Conservation (phyloP, 2,113 vertebrate genomes). For the Notiomystis cincta region DNA sequence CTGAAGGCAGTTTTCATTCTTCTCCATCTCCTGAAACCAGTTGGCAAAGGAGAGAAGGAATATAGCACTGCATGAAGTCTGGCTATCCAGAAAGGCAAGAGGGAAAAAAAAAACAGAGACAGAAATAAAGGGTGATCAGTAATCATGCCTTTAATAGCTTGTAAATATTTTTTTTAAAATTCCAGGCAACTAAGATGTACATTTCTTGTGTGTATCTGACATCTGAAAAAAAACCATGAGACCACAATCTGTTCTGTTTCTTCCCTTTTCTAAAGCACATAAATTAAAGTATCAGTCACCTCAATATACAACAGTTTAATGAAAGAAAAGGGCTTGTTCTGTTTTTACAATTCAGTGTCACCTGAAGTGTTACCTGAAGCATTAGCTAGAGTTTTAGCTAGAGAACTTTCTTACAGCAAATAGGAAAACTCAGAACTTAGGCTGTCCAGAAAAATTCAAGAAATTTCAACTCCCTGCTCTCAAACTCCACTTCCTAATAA, state of each 20-base stretch:
- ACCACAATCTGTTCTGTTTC: constrained; percentile 4
- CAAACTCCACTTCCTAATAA: neutral
- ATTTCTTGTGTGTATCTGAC: constrained; percentile 42
- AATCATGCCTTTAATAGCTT: constrained; percentile 59
- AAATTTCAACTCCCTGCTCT: neutral
- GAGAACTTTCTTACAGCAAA: neutral
- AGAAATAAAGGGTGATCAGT: constrained; percentile 20
- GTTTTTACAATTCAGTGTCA: constrained; percentile 8
- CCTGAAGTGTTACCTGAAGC: constrained; percentile 3
- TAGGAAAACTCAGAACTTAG: neutral
- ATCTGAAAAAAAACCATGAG: constrained; percentile 30
- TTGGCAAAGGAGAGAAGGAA: neutral
- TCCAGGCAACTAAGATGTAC: constrained; percentile 49
- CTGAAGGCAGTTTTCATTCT: neutral
- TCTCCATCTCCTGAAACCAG: neutral
- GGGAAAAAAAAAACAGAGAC: neutral
- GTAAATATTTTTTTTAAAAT: constrained; percentile 1
- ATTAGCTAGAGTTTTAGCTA: neutral
- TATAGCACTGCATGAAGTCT: neutral
- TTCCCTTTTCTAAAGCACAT: constrained; percentile 44
- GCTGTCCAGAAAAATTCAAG: neutral
- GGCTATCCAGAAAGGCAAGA: neutral
- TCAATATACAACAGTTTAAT: neutral
- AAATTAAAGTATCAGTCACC: constrained; percentile 39
- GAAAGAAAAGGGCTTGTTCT: neutral